A percentile compares a stretch with the other conserved stretches of the same genome.
Evolutionary conservation across 2,888 invertebrate species (phyloP).

Genomic region (Lasioglossum leucozonium): DNA sequence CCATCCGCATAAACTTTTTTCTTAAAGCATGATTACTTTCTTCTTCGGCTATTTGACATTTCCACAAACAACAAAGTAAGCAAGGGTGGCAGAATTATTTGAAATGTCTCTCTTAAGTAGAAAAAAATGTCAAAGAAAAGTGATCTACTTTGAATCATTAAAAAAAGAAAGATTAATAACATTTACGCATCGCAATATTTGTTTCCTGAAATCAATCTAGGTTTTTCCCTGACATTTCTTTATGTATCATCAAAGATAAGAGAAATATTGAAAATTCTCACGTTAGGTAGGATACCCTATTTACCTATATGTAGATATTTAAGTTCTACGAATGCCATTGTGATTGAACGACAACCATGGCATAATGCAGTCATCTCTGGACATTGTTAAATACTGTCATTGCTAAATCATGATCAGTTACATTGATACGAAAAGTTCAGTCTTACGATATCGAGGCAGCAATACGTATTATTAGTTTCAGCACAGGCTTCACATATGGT

Average conservation of each 20-base stretch:
- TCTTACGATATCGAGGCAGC: constrained; percentile 41
- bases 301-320: background rate
- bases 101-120: background rate
- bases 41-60: background rate
- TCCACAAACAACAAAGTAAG: background rate
- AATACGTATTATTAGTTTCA: constrained; percentile 37
- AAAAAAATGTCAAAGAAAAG: background rate
- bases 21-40: background rate
- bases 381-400: constrained; percentile 14
- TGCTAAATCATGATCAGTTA: constrained; percentile 19
- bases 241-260: background rate
- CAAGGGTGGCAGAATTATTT: background rate
- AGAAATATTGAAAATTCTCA: background rate
- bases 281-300: background rate
- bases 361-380: constrained; percentile 29
- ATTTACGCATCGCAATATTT: background rate
- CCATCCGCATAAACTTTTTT: too few species aligned
- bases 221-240: background rate
- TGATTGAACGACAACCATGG: constrained; percentile 15
- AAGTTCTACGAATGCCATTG: background rate
- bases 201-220: background rate
- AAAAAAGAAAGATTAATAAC: background rate
- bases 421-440: constrained; percentile 43
- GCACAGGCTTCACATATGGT: constrained; percentile 45
- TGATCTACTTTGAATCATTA: background rate